Conservation (phyloP, 2,797 vertebrate species). For the Molossus alvarezi region DNA sequence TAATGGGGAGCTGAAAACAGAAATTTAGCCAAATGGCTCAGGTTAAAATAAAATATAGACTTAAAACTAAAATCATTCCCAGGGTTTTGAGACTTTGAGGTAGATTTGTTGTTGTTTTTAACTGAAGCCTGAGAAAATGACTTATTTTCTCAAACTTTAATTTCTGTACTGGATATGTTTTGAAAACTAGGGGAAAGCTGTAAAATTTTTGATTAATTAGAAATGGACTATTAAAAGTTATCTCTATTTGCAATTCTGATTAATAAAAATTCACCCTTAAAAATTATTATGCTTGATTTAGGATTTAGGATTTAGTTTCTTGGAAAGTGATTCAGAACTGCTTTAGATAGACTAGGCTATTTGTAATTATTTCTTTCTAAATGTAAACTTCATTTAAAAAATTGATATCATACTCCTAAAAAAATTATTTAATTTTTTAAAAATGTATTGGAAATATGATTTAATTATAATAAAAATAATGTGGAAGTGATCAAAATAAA, state of each 20-base stretch:
- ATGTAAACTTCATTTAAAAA: not conserved
- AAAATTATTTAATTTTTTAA: not conserved
- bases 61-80: not conserved
- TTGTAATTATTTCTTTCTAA: not conserved
- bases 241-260: not conserved
- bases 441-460: not conserved
- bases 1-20: not conserved
- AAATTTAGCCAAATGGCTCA: not conserved
- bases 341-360: not conserved
- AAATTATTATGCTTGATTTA: not conserved
- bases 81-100: not conserved
- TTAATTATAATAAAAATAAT: not conserved
- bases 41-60: conserved; percentile 17
- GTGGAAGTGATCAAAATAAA: not conserved
- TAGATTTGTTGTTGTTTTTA: not conserved
- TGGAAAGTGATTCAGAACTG: not conserved
- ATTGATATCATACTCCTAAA: not conserved
- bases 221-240: not conserved
- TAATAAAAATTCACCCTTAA: conserved; percentile 21
- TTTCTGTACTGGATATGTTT: not conserved
- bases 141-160: not conserved
- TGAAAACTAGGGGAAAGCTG: not conserved
- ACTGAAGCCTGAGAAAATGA: not conserved
- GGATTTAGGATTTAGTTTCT: not conserved
- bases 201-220: not conserved